Evolutionary conservation across 2,797 vertebrate species (phyloP).

Genomic region (Mastacembelus armatus): DNA sequence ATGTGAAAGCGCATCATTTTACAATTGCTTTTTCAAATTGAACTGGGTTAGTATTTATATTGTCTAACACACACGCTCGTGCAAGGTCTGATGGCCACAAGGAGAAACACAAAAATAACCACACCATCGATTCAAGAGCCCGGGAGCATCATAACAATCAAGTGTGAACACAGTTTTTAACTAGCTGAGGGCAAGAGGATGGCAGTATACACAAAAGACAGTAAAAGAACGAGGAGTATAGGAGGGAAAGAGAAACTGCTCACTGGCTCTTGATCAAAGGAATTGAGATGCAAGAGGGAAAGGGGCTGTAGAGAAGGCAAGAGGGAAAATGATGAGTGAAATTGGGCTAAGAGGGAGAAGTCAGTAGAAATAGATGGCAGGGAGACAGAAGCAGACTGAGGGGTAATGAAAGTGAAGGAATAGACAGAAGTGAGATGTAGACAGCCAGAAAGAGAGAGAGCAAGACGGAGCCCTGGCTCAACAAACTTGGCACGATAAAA

Average conservation of each 20-base stretch:
- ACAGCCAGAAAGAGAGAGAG: constrained; percentile 10
- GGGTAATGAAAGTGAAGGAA: constrained; percentile 43
- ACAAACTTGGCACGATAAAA: constrained; percentile 70
- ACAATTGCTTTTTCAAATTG: constrained; percentile 13
- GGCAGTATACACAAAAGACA: constrained; percentile 43
- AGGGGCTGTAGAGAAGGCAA: constrained; percentile 48
- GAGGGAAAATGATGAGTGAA: constrained; percentile 51
- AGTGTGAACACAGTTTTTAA: constrained; percentile 62
- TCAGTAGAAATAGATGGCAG: constrained; percentile 50
- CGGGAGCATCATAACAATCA: constrained; percentile 49
- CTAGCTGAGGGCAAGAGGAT: constrained; percentile 31
- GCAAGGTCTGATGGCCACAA: constrained; percentile 37
- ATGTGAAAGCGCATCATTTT: not conserved
- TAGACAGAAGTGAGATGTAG: constrained; percentile 52
- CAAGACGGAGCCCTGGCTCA: constrained; percentile 43
- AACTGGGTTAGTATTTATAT: constrained; percentile 11
- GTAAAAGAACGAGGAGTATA: constrained; percentile 42
- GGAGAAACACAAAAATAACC: constrained; percentile 55
- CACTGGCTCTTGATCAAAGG: constrained; percentile 71
- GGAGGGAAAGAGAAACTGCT: constrained; percentile 53
- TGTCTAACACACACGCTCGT: constrained; percentile 24
- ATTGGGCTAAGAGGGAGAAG: constrained; percentile 51
- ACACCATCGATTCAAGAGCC: constrained; percentile 58
- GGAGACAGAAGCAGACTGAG: constrained; percentile 40
- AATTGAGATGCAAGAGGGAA: constrained; percentile 58